Evolutionary conservation across 2,797 vertebrate species (phyloP), one percentile per base, ranked within the genome.

Genomic region (Fringilla coelebs): DNA sequence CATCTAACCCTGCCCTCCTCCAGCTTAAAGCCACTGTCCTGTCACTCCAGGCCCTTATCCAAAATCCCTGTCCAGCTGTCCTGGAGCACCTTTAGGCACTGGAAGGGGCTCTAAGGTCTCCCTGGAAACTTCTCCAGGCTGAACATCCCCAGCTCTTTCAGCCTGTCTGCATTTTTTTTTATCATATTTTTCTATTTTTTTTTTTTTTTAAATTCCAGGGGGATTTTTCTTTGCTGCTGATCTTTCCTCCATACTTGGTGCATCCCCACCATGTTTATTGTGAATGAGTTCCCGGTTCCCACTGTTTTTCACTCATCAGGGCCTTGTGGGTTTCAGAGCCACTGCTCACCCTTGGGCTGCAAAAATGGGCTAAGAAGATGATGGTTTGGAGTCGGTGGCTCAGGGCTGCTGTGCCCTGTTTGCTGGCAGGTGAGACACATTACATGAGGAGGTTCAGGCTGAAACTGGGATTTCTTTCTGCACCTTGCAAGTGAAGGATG

Each of bases 261-360:
- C 54, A 15, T 58, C 63, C 41, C n/a, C 34, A 24, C 13, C 31
- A 24, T 32, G 45, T 18, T 78, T 28, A 10, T 13, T 2, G 12
- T 7, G 54, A 58, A 40, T 2, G 38, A 73, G 46, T 66, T 65
- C 54, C 38, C 1, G 1, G 45, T 82, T 87, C 54, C 28, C 0
- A 0, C 25, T n/a, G 48, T 60, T 74, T 79, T 65, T 86, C 52
- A 26, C 17, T n/a, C 48, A 16, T 4, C 0, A 0, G 2, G 32
- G 28, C 1, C 2, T 0, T 2, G 2, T 18, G n/a, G 36, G 13
- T 66, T 88, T 66, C 0, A 1, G n/a, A 88, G 41, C 45, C 4
- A 7, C 62, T 34, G 48, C 48, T 88, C 7, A 1, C 11, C 22
- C 13, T 49, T 4, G 10, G 52, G 54, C 71, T 76, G 54, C 40